phyloP scores from a whole-genome alignment of 2,888 invertebrate species.

The Hypena proboscidalis region DNA sequence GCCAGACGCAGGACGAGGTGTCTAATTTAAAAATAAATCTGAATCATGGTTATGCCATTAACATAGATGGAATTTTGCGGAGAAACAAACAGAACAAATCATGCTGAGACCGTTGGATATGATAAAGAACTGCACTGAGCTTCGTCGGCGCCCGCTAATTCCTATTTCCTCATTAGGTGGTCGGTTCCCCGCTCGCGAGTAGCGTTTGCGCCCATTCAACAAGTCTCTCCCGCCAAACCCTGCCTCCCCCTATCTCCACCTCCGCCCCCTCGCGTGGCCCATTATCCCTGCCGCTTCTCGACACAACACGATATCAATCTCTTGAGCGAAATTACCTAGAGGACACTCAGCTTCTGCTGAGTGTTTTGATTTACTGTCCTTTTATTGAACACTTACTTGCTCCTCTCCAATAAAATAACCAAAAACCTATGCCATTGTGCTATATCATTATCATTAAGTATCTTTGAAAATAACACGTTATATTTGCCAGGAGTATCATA shows the following conservation, averaged over 20 bases:
- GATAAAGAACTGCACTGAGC: conserved; percentile 73
- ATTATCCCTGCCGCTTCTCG: conserved; percentile 51
- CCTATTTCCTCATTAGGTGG: conserved; percentile 82
- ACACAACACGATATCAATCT: conserved; percentile 53
- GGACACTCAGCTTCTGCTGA: conserved; percentile 69
- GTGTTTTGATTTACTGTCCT: conserved; percentile 81
- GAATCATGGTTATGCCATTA: conserved; percentile 23
- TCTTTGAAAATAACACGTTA: no score
- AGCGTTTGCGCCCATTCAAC: conserved; percentile 68
- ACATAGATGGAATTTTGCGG: conserved; percentile 7
- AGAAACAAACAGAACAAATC: conserved; percentile 38
- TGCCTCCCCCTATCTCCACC: conserved; percentile 14
- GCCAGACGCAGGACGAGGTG: no score
- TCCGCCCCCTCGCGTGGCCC: conserved; percentile 32
- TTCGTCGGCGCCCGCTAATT: conserved; percentile 80
- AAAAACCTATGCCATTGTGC: conserved; percentile 1
- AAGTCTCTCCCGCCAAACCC: conserved; percentile 33
- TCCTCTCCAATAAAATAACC: conserved; percentile 52
- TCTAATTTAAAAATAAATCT: no score
- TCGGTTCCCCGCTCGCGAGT: conserved; percentile 60
- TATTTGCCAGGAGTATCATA: no score
- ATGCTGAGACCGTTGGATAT: conserved; percentile 48
- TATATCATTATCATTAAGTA: no score
- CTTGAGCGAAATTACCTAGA: conserved; percentile 68
- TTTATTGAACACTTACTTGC: conserved; percentile 72